Evolutionary conservation across 2,113 vertebrate genomes (phyloP).

Genomic region (Camelus dromedarius): DNA sequence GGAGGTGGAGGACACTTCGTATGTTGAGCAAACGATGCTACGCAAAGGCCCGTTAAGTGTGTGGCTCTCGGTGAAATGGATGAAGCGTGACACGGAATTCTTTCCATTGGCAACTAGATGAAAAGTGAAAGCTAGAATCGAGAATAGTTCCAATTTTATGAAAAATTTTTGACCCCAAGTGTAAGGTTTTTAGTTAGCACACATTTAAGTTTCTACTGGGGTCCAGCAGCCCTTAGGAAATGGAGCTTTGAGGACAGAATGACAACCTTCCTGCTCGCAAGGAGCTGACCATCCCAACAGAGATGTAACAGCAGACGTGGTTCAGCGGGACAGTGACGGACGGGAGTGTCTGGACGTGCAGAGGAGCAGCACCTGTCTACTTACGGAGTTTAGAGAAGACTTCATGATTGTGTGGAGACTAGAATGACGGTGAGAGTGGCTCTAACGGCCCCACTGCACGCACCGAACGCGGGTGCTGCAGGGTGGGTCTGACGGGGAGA

Average conservation of each 20-base stretch:
- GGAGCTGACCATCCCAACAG: not conserved
- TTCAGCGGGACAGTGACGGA: not conserved
- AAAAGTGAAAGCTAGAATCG: not conserved
- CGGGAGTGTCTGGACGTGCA: not conserved
- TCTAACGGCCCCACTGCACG: not conserved
- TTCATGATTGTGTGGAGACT: not conserved
- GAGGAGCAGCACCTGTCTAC: not conserved
- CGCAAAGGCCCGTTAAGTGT: too few species aligned
- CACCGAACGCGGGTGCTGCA: accelerated
- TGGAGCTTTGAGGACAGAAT: not conserved
- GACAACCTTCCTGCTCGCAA: not conserved
- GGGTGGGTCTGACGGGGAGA: not conserved
- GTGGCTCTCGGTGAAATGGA: not conserved
- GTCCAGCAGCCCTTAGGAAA: not conserved
- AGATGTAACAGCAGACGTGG: not conserved
- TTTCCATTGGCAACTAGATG: not conserved
- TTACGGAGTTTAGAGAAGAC: not conserved
- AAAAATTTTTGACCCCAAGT: not conserved
- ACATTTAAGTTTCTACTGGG: not conserved
- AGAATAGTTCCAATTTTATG: not conserved
- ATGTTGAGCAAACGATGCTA: not conserved
- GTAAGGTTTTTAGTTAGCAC: not conserved
- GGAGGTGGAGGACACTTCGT: not conserved
- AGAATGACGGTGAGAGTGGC: not conserved
- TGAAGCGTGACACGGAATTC: too few species aligned